Evolutionary conservation across 1,140 invertebrate genomes (phyloP).

Genomic region (Calosoma granatense): DNA sequence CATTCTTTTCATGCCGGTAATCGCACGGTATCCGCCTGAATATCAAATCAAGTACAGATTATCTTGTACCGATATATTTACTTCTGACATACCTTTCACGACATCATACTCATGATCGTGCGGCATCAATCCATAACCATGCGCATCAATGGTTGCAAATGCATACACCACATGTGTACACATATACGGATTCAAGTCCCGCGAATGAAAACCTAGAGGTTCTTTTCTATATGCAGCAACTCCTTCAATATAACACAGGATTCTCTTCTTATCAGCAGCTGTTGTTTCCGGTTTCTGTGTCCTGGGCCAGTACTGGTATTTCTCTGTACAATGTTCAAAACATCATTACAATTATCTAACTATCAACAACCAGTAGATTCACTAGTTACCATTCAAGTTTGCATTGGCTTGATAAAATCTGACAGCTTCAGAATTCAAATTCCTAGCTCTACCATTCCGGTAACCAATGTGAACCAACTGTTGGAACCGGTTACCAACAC

Average conservation of each 20-base stretch:
- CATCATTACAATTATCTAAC: no score
- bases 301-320: not conserved
- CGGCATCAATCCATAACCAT: constrained; percentile 45
- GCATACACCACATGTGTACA: constrained; percentile 78
- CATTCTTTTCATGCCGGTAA: constrained; percentile 38
- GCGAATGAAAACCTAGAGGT: constrained; percentile 51
- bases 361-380: no score
- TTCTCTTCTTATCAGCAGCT: constrained; percentile 29
- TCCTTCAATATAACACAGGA: constrained; percentile 60
- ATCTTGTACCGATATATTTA: not conserved
- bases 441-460: constrained; percentile 22
- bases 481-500: constrained; percentile 28
- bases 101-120: constrained; percentile 46
- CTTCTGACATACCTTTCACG: constrained; percentile 38
- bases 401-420: no score
- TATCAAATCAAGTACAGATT: constrained; percentile 9
- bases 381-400: constrained; percentile 17
- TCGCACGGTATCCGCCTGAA: constrained; percentile 42
- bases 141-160: constrained; percentile 59
- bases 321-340: no score
- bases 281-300: not conserved
- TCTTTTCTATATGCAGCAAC: constrained; percentile 53
- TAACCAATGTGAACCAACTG: constrained; percentile 22
- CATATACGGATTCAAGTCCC: constrained; percentile 54
- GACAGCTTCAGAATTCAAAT: constrained; percentile 16